phyloP scores from a whole-genome alignment of 2,113 vertebrate species.

The Malurus melanocephalus region DNA sequence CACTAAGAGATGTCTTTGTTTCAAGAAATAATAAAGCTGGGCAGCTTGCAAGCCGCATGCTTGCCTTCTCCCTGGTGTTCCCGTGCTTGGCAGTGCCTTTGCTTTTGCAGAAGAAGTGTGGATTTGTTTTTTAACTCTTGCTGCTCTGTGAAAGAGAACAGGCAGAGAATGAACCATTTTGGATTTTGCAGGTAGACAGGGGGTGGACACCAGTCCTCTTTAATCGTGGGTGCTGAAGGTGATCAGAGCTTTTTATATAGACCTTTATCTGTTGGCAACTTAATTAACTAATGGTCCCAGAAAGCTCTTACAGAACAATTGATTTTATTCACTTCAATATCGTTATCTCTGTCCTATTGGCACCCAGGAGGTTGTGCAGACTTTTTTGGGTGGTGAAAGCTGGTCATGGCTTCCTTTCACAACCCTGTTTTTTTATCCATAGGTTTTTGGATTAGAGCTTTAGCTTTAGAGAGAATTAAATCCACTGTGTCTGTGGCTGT shows the following conservation, averaged over 20 bases:
- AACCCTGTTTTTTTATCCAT: neutral
- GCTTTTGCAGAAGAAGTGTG: neutral
- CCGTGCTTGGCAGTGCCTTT: constrained; percentile 24
- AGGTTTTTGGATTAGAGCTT: constrained; percentile 7
- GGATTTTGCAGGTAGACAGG: neutral
- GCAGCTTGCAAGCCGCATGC: neutral
- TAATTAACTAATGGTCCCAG: constrained; percentile 33
- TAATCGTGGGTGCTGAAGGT: neutral
- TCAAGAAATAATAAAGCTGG: constrained; percentile 25
- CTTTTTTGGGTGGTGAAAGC: neutral
- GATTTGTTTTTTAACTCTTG: constrained; percentile 41
- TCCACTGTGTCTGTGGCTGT: neutral
- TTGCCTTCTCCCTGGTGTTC: constrained; percentile 11
- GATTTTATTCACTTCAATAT: constrained; percentile 8
- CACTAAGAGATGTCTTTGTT: neutral
- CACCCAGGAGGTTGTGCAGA: neutral
- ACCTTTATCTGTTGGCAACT: constrained; percentile 1
- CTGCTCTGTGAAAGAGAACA: neutral
- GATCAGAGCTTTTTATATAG: neutral
- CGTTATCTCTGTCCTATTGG: neutral
- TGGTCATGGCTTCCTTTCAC: neutral
- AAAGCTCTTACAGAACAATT: constrained; percentile 16
- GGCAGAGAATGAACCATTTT: neutral
- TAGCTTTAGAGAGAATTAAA: neutral
- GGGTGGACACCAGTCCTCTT: neutral